Percentiles rank a stretch among this genome's conserved stretches.
Evolutionary conservation across 2,888 invertebrate species (phyloP).

Genomic region (Neocrepidodera transversa): DNA sequence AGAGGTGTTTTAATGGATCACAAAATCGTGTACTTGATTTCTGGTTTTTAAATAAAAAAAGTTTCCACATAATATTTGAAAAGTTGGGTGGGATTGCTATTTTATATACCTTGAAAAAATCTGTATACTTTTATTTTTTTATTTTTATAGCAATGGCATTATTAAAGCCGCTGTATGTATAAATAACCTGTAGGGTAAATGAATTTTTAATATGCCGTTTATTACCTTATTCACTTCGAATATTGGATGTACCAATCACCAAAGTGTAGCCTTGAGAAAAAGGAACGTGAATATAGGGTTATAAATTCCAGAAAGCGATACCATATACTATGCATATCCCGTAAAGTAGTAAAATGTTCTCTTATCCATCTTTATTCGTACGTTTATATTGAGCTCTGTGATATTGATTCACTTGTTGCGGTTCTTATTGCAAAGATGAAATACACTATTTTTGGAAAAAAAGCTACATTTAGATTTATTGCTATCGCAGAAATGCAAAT

Average conservation of each 20-base stretch:
- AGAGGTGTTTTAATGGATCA: too few relatives aligned
- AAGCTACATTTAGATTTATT: too few relatives aligned
- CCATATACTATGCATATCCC: slow-evolving; percentile 20
- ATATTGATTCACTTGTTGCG: slow-evolving; percentile 25
- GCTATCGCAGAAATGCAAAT: too few relatives aligned
- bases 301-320: slow-evolving; percentile 20
- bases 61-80: too few relatives aligned
- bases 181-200: slow-evolving; percentile 27
- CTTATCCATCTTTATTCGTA: slow-evolving; percentile 22
- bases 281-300: slow-evolving; percentile 18
- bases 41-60: too few relatives aligned
- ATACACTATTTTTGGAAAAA: too few relatives aligned
- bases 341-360: slow-evolving; percentile 21
- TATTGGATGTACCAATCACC: slow-evolving; percentile 50
- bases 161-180: slow-evolving; percentile 5
- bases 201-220: slow-evolving; percentile 42
- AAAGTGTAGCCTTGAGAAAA: slow-evolving; percentile 21
- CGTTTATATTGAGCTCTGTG: slow-evolving; percentile 8
- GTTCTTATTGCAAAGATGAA: too few relatives aligned
- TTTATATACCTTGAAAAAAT: too few relatives aligned
- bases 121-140: too few relatives aligned
- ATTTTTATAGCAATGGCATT: too few relatives aligned
- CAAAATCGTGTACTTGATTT: too few relatives aligned
- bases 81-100: too few relatives aligned
- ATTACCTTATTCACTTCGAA: slow-evolving; percentile 51